phyloP scores from a whole-genome alignment of 2,113 vertebrate species.

The Corythaeola cristata region DNA sequence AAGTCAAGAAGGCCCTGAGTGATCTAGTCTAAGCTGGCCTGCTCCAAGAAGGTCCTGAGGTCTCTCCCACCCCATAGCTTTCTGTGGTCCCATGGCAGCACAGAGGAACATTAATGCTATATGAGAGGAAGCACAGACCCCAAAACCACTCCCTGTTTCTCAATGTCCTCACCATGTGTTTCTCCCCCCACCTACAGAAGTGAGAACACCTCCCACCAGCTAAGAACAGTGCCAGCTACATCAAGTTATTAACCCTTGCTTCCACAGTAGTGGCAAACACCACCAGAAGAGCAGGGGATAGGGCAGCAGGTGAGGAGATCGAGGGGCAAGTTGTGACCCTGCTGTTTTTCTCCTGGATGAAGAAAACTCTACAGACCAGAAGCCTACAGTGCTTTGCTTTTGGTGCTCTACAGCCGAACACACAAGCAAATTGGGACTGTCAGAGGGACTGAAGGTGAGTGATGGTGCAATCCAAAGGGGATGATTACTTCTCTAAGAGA shows the following conservation, averaged over 20 bases:
- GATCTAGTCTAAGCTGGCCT: background rate
- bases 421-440: constrained; percentile 30
- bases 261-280: background rate
- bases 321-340: background rate
- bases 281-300: background rate
- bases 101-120: background rate
- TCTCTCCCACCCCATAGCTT: background rate
- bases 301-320: background rate
- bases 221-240: background rate
- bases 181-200: background rate
- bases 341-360: background rate
- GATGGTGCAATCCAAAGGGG: constrained; percentile 29
- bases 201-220: background rate
- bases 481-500: constrained; percentile 10
- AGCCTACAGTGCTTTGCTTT: background rate
- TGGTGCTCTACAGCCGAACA: background rate
- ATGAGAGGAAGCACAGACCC: background rate
- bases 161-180: background rate
- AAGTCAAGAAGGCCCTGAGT: background rate
- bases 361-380: background rate
- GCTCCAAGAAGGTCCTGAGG: background rate
- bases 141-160: background rate
- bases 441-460: background rate
- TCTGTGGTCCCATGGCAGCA: background rate
- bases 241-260: background rate